Conservation (phyloP, 2,797 vertebrate genomes). For the Neosilurus hyrtlii region DNA sequence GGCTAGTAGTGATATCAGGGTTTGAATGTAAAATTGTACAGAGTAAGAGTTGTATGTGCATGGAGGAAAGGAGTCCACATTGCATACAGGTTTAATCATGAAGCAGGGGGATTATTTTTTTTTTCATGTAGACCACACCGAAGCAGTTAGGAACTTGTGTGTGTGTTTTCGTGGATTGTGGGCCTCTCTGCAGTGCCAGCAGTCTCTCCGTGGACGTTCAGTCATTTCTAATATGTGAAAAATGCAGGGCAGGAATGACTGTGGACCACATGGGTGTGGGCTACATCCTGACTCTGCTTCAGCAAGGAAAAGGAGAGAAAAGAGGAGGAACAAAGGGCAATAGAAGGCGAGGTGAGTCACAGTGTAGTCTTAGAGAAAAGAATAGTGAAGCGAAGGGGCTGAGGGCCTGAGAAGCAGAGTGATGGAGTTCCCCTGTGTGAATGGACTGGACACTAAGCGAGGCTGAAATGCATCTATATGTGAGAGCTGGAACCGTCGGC, state of each 20-base stretch:
- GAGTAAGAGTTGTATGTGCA: neutral
- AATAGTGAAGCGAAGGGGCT: neutral
- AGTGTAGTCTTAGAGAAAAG: conserved; percentile 12
- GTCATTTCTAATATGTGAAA: conserved; percentile 68
- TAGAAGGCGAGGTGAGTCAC: conserved; percentile 10
- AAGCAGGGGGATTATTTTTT: conserved; percentile 57
- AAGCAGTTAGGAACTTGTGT: conserved; percentile 46
- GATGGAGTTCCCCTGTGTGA: conserved; percentile 2
- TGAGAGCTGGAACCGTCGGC: neutral
- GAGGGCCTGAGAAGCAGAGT: neutral
- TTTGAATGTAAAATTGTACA: neutral
- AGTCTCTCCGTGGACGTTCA: conserved; percentile 59
- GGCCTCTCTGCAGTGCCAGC: conserved; percentile 51
- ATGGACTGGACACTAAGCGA: conserved; percentile 4
- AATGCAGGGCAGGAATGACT: conserved; percentile 63
- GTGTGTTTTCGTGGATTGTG: conserved; percentile 44
- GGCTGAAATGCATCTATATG: conserved; percentile 6
- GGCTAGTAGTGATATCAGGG: conserved; percentile 9
- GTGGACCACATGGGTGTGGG: conserved; percentile 69
- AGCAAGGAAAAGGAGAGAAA: conserved; percentile 50
- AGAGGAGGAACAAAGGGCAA: conserved; percentile 23
- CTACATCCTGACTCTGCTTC: conserved; percentile 67
- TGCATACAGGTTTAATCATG: conserved; percentile 34
- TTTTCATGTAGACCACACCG: conserved; percentile 65
- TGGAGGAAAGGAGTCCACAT: neutral